These are phyloP conservation scores for Hydrophis major DNA, from an alignment of 2,797 vertebrate species.

Conservation along the genomic window DNA sequence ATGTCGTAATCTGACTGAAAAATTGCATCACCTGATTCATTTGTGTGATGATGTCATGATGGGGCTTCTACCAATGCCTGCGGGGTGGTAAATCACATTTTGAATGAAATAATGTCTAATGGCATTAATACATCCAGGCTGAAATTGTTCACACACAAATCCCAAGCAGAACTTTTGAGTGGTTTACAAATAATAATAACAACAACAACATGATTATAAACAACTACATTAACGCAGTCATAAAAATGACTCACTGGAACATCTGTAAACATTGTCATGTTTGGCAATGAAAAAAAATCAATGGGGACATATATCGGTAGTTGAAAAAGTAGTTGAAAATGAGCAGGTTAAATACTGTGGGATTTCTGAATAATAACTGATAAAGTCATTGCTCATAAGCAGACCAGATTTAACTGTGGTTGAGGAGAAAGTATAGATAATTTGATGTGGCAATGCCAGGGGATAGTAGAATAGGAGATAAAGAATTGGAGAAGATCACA, in stretches of 20 bases:
- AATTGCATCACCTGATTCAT: neutral
- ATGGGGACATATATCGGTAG: neutral
- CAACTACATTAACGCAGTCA: neutral
- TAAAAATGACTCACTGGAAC: neutral
- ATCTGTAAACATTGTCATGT: neutral
- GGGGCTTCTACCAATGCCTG: neutral
- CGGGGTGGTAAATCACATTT: neutral
- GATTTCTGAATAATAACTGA: neutral
- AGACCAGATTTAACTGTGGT: neutral
- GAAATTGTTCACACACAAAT: neutral
- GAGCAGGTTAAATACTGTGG: neutral
- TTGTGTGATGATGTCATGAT: neutral
- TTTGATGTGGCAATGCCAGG: neutral
- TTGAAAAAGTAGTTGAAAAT: neutral
- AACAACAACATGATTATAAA: neutral
- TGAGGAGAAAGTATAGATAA: neutral
- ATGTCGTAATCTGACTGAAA: neutral
- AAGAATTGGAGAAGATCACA: neutral
- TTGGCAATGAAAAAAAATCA: neutral
- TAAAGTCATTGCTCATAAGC: neutral
- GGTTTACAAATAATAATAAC: neutral
- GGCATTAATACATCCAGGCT: neutral
- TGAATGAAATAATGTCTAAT: neutral
- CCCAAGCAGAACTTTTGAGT: neutral
- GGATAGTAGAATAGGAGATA: neutral